Percentiles rank a stretch among this genome's conserved stretches.
phyloP scores from a whole-genome alignment of 2,888 invertebrate species.

The Apotomis betuletana region DNA sequence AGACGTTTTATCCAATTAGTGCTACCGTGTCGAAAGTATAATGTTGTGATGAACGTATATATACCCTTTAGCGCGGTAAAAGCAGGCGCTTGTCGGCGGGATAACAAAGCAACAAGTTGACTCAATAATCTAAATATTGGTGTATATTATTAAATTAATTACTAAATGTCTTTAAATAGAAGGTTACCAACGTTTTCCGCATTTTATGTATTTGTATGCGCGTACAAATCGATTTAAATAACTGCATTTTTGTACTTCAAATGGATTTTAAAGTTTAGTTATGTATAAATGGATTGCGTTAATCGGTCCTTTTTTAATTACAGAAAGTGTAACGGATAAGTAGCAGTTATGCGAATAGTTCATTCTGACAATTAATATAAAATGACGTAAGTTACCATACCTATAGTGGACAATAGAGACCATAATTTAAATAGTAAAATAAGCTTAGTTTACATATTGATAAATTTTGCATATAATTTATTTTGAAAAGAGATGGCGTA shows the following conservation, averaged over 20 bases:
- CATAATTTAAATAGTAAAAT: no score
- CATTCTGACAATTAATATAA: no score
- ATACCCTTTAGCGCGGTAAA: conserved; percentile 77
- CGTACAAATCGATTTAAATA: background rate
- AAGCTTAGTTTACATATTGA: no score
- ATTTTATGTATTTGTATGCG: background rate
- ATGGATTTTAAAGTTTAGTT: no score
- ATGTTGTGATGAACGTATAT: conserved; percentile 76
- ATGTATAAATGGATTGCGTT: no score
- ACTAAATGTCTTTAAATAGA: background rate
- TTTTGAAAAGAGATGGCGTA: background rate
- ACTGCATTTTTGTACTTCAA: background rate
- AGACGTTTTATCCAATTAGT: conserved; percentile 81
- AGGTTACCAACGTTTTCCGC: background rate
- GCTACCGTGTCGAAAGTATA: conserved; percentile 84
- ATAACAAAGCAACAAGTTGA: conserved; percentile 50
- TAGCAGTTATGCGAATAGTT: no score
- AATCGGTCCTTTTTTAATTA: no score
- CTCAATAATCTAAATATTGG: conserved; percentile 15
- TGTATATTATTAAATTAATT: conserved; percentile 18
- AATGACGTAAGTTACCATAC: no score
- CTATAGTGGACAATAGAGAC: no score
- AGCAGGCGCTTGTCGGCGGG: conserved; percentile 69
- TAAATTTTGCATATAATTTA: no score
- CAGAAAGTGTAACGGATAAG: no score